phyloP scores from a whole-genome alignment of 2,797 vertebrate species.

The Siniperca undulata region DNA sequence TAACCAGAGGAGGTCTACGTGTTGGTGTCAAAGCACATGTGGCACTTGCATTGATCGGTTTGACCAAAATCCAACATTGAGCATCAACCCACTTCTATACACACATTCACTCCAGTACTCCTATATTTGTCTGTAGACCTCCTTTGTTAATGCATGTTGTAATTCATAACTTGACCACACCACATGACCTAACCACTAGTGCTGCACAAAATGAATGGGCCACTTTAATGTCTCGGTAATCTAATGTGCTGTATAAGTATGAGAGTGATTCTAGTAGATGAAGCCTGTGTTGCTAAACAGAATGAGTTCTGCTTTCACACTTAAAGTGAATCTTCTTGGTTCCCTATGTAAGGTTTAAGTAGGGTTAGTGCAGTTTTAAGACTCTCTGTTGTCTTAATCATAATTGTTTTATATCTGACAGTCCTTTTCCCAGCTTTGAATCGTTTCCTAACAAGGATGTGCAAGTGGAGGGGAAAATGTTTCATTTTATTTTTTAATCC shows the following conservation, averaged over 20 bases:
- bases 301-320: constrained; percentile 8
- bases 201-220: constrained; percentile 50
- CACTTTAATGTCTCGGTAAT: constrained; percentile 21
- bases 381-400: constrained; percentile 37
- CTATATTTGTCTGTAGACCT: constrained; percentile 5
- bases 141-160: constrained; percentile 44
- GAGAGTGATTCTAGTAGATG: constrained; percentile 2
- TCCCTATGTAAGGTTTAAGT: background rate
- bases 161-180: constrained; percentile 15
- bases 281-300: constrained; percentile 20
- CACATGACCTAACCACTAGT: constrained; percentile 53
- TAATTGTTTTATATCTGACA: constrained; percentile 29
- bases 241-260: constrained; percentile 24
- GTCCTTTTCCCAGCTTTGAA: constrained; percentile 9
- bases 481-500: constrained; percentile 29
- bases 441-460: constrained; percentile 25
- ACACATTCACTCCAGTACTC: constrained; percentile 5
- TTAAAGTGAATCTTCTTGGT: constrained; percentile 1
- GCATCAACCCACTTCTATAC: constrained; percentile 9
- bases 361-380: constrained; percentile 25
- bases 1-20: constrained; percentile 29
- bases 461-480: constrained; percentile 7
- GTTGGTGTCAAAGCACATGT: constrained; percentile 54
- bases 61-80: constrained; percentile 33
- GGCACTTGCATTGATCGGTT: constrained; percentile 20